Percentiles rank a stretch among this genome's conserved stretches.
Evolutionary conservation across 2,797 vertebrate species (phyloP).

Genomic region (Enteromius trimaculatus): DNA sequence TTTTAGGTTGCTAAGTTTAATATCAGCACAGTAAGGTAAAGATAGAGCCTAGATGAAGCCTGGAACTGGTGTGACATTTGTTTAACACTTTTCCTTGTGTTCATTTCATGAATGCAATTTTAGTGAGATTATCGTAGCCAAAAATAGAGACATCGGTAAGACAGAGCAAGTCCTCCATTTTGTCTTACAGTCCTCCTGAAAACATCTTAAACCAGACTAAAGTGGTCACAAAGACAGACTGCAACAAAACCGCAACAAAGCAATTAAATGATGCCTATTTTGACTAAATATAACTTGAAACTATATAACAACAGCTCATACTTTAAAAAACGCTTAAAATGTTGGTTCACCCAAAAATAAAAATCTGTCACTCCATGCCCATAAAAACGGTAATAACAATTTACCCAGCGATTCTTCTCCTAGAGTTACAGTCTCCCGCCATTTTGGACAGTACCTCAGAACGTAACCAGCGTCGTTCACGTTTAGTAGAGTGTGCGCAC

Average conservation of each 20-base stretch:
- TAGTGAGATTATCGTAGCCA: slow-evolving; percentile 13
- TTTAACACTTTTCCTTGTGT: slow-evolving; percentile 20
- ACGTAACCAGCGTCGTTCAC: too few species aligned
- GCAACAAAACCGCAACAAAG: neutral
- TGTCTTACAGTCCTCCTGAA: neutral
- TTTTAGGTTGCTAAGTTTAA: slow-evolving; percentile 56
- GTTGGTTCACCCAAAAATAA: too few species aligned
- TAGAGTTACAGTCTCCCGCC: too few species aligned
- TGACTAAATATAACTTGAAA: neutral
- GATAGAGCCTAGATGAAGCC: slow-evolving; percentile 30
- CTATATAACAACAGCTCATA: neutral
- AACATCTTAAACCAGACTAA: neutral
- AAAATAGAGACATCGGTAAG: neutral
- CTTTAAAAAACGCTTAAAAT: neutral
- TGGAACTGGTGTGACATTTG: slow-evolving; percentile 41
- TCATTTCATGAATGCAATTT: slow-evolving; percentile 39
- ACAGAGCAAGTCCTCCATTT: neutral
- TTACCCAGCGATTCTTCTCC: too few species aligned
- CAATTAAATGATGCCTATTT: neutral
- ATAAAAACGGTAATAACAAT: too few species aligned
- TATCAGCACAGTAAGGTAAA: slow-evolving; percentile 48
- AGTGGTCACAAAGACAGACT: neutral
- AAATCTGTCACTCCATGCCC: too few species aligned
- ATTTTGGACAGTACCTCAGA: too few species aligned
- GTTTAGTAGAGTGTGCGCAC: too few species aligned